Percentiles rank a stretch among this genome's conserved stretches.
Evolutionary conservation across 2,888 invertebrate species (phyloP).

Genomic region (Luffia ferchaultella): DNA sequence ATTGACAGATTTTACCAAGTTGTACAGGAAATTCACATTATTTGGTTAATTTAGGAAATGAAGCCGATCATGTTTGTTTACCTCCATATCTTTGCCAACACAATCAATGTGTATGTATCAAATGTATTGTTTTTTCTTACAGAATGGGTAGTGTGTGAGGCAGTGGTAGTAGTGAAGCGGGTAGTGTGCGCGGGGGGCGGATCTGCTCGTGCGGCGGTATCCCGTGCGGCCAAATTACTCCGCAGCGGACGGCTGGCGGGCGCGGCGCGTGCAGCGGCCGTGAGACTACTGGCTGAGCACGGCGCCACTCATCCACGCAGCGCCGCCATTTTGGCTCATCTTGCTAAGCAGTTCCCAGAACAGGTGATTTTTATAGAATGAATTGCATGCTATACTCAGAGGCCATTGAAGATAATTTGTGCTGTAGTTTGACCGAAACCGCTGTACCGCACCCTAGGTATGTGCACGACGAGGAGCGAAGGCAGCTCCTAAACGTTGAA

Average conservation of each 20-base stretch:
- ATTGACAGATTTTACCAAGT: too few relatives aligned
- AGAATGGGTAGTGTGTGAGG: slow-evolving; percentile 59
- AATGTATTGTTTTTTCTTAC: slow-evolving; percentile 5
- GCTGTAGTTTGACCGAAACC: too few relatives aligned
- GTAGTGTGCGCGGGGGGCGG: slow-evolving; percentile 52
- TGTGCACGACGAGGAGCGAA: too few relatives aligned
- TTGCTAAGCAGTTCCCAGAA: slow-evolving; percentile 39
- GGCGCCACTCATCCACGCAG: slow-evolving; percentile 41
- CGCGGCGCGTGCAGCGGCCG: slow-evolving; percentile 45
- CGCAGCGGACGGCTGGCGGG: slow-evolving; percentile 33
- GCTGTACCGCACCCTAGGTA: too few relatives aligned
- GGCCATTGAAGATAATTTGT: not conserved
- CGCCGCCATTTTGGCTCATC: slow-evolving; percentile 45
- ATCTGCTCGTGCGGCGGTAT: slow-evolving; percentile 41
- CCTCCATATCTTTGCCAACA: too few relatives aligned
- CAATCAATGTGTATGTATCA: too few relatives aligned
- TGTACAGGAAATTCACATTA: too few relatives aligned
- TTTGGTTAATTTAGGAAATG: too few relatives aligned
- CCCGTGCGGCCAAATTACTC: slow-evolving; percentile 44
- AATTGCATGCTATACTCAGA: slow-evolving; percentile 52
- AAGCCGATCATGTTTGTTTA: too few relatives aligned
- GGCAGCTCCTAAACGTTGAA: too few relatives aligned
- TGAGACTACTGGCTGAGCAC: slow-evolving; percentile 55
- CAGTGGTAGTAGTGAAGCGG: slow-evolving; percentile 55
- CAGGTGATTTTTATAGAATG: slow-evolving; percentile 72